phyloP scores from a whole-genome alignment of 2,888 invertebrate genomes.

The Megaustenia siamemsis region DNA sequence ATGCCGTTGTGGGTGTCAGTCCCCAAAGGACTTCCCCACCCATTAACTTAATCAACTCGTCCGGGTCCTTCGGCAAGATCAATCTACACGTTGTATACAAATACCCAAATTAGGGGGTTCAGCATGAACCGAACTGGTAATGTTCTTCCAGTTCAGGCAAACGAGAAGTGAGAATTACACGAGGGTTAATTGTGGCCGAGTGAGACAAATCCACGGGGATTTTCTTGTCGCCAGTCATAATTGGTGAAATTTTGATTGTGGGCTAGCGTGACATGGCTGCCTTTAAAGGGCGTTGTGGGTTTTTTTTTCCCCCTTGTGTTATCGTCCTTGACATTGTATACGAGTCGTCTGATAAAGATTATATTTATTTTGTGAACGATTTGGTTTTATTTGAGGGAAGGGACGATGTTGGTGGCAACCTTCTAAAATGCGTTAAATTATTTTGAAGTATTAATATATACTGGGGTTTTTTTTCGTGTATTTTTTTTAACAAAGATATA shows the following conservation, averaged over 20 bases:
- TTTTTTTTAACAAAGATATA: no score
- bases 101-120: slow-evolving; percentile 26
- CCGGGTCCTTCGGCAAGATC: background rate
- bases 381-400: no score
- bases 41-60: background rate
- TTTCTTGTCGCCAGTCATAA: background rate
- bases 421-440: no score
- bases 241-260: background rate
- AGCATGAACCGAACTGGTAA: background rate
- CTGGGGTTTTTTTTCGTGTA: no score
- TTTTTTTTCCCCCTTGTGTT: no score
- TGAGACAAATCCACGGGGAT: background rate
- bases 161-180: background rate
- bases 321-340: no score
- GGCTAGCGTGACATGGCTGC: background rate
- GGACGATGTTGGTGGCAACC: no score
- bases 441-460: no score
- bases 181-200: slow-evolving; percentile 17
- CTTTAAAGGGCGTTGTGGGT: no score
- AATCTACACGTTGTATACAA: slow-evolving; percentile 33
- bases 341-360: no score
- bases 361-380: no score
- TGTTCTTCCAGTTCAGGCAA: background rate
- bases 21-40: background rate
- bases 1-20: background rate